Evolutionary conservation across 2,888 invertebrate genomes (phyloP), one percentile per base, ranked within the genome.

Genomic region (Elmis aenea): DNA sequence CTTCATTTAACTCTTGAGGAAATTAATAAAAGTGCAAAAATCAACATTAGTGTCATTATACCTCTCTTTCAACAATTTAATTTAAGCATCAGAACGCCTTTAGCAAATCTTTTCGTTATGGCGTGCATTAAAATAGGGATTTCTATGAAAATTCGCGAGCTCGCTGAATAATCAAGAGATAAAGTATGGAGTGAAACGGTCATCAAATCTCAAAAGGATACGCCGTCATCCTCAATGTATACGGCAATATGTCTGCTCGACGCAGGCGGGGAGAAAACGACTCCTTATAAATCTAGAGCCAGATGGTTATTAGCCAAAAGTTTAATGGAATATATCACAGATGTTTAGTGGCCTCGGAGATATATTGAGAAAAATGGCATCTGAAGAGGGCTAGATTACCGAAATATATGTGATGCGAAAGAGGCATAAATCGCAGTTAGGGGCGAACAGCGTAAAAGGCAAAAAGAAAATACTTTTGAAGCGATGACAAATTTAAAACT

Each of bases 291-390:
- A 42, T 42, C 38, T 38, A 34, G 30, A 50, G 44, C 51, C 57
- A 58, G 58, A 59, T 61, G 58, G 60, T 60, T 60, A 61, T 60
- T 59, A 59, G 58, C 60, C 55, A 51, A 58, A 60, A 58, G 55
- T 61, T 59, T 54, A 56, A 62, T 63, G 62, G 62, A 64, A 66
- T 65, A 63, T 62, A 64, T 62, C 60, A 59, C 60, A 59, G 61
- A 64, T 65, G 63, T 62, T 64, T 61, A 59, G 62, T 56, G 54
- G 58, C 54, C 52, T 51, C 51, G 51, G 54, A 60, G 57, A 60
- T 61, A 61, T 65, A 66, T 66, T 64, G 64, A 65, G 66, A 66
- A 66, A 66, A 67, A 66, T 66, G 61, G 63, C 58, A 60, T 57
- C 59, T 60, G 61, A 60, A 62, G 63, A 59, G 61, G 57, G 57